phyloP scores from a whole-genome alignment of 2,888 invertebrate genomes.

The Dryobota labecula region DNA sequence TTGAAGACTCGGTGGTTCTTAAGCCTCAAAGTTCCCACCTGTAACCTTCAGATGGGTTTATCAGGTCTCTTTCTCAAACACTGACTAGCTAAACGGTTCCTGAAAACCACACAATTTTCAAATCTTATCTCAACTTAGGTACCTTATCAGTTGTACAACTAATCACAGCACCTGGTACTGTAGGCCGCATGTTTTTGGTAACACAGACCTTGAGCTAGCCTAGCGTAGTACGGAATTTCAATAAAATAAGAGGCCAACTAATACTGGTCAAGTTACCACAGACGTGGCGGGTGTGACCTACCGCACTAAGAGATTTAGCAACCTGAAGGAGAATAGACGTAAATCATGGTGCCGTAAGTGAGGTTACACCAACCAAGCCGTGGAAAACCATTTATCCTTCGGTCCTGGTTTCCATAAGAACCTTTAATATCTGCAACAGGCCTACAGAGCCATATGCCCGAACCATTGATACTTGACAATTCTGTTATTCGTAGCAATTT shows the following conservation, averaged over 20 bases:
- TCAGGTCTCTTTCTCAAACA: background rate
- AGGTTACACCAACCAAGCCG: background rate
- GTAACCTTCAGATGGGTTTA: background rate
- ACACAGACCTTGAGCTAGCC: too few relatives aligned
- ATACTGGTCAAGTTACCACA: too few relatives aligned
- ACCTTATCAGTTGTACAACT: too few relatives aligned
- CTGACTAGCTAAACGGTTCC: background rate
- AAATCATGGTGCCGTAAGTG: background rate
- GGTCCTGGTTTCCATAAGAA: background rate
- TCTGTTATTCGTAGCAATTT: background rate
- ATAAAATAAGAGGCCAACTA: too few relatives aligned
- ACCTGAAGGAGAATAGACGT: background rate
- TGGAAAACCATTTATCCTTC: background rate
- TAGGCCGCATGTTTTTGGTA: too few relatives aligned
- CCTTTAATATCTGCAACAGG: background rate
- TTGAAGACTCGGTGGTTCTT: background rate
- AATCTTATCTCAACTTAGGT: too few relatives aligned
- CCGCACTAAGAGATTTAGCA: background rate
- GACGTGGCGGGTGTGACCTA: too few relatives aligned
- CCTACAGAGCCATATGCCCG: too few relatives aligned
- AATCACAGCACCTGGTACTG: too few relatives aligned
- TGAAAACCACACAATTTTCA: too few relatives aligned
- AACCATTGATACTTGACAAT: background rate
- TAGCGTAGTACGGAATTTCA: too few relatives aligned
- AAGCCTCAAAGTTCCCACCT: background rate